Evolutionary conservation across 2,113 vertebrate species (phyloP), one percentile per base, ranked within the genome.

Genomic region (Pampusana beccarii): DNA sequence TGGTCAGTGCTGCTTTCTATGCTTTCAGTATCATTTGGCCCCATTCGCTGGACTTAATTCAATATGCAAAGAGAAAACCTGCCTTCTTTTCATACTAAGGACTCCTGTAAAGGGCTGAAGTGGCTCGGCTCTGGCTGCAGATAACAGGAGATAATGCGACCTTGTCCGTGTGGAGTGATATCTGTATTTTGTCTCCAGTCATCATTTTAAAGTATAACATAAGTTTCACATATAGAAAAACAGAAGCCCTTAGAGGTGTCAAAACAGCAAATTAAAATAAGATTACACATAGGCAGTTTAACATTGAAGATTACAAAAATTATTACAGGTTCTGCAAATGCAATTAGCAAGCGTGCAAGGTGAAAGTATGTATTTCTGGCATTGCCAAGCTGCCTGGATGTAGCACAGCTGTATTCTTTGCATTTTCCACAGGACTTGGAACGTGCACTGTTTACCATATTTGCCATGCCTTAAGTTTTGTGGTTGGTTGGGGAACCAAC

Each of bases 141-240:
- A 34, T 57, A 74, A 56, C 10, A 64, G 48, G 33, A 81, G 79
- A 53, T 51, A 48, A 34, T 12, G 13, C 25, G 67, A 14, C 23
- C 28, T 11, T 13, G 4, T 66, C 26, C 7, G 1, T 0, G 1
- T 67, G 38, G 24, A 25, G 18, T 24, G 10, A 16, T n/a, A 70
- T 42, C 46, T 62, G 4, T 42, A 18, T 65, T 91, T 26, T 38
- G 19, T 50, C 46, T 58, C 26, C 58, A 61, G 31, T 15, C 38
- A 15, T 60, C 10, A 21, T 71, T 91, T 86, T 25, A 15, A 91
- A 74, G 48, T 74, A 18, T 33, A 80, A 50, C 40, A 3, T 24
- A 13, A 16, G 8, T 91, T 91, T 86, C 12, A 21, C 13, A 5
- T 2, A 5, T 10, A 26, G 57, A 92, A 48, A 29, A 85, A 8